A percentile compares a stretch with the other conserved stretches of the same genome.
phyloP scores from a whole-genome alignment of 2,797 vertebrate species.

The Gallinago nigripennis region DNA sequence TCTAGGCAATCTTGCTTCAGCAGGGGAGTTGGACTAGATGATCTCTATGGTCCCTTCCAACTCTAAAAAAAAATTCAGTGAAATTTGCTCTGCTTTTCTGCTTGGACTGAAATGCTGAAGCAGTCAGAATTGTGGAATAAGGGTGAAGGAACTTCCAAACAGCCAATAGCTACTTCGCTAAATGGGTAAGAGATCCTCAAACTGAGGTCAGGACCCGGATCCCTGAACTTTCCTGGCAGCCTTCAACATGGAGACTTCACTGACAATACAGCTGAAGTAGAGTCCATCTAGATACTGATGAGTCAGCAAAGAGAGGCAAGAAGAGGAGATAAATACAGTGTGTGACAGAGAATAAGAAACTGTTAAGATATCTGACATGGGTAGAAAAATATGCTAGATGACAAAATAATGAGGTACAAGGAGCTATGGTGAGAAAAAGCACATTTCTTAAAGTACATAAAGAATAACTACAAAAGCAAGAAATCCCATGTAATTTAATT shows the following conservation, averaged over 20 bases:
- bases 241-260: not conserved
- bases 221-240: not conserved
- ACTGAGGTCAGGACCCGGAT: rapidly evolving
- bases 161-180: not conserved
- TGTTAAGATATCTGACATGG: not conserved
- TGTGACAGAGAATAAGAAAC: not conserved
- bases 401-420: not conserved
- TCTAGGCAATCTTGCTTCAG: too few species aligned
- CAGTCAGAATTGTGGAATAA: not conserved
- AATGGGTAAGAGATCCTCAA: not conserved
- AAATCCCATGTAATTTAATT: not conserved
- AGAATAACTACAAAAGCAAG: not conserved
- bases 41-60: too few species aligned
- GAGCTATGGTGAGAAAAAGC: not conserved
- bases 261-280: not conserved
- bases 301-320: not conserved
- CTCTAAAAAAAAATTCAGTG: too few species aligned
- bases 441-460: not conserved
- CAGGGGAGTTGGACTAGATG: too few species aligned
- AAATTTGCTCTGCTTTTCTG: not conserved
- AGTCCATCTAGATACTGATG: not conserved
- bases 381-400: not conserved
- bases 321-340: not conserved
- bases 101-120: not conserved
- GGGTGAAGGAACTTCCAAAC: not conserved